A percentile compares a stretch with the other conserved stretches of the same genome.
Conservation (phyloP, 35 echinoderm and acorn worm genomes). For the Stichopus chloronotus region DNA sequence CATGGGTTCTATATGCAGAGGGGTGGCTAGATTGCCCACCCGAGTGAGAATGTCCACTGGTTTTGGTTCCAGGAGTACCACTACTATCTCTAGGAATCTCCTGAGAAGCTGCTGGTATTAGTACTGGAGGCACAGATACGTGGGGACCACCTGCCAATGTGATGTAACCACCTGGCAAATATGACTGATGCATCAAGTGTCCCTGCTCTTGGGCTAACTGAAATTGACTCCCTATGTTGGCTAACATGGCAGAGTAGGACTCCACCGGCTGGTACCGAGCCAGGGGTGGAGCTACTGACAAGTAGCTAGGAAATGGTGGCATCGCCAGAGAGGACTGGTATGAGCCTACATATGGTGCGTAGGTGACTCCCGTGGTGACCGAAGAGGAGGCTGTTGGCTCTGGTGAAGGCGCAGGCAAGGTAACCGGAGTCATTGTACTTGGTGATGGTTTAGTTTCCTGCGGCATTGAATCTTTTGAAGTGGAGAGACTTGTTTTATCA, state of each 20-base stretch:
- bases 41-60: neutral
- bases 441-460: neutral
- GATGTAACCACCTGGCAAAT: conserved; percentile 70
- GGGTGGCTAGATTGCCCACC: neutral
- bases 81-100: conserved; percentile 1
- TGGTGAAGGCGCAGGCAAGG: conserved; percentile 21
- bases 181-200: conserved; percentile 64
- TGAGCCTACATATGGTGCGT: conserved; percentile 23
- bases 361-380: conserved; percentile 32
- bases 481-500: neutral
- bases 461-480: neutral
- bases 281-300: conserved; percentile 41
- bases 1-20: conserved; percentile 16
- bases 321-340: conserved; percentile 13
- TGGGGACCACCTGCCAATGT: conserved; percentile 55
- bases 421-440: conserved; percentile 48
- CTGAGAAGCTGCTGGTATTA: conserved; percentile 48
- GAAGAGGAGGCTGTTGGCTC: neutral
- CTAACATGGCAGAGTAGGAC: conserved; percentile 90
- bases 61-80: neutral
- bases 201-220: conserved; percentile 71
- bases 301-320: conserved; percentile 34
- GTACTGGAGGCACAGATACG: conserved; percentile 53
- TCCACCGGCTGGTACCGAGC: conserved; percentile 70
- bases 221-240: conserved; percentile 85